Conservation (phyloP, 2,113 vertebrate genomes). For the Monopterus albus region DNA sequence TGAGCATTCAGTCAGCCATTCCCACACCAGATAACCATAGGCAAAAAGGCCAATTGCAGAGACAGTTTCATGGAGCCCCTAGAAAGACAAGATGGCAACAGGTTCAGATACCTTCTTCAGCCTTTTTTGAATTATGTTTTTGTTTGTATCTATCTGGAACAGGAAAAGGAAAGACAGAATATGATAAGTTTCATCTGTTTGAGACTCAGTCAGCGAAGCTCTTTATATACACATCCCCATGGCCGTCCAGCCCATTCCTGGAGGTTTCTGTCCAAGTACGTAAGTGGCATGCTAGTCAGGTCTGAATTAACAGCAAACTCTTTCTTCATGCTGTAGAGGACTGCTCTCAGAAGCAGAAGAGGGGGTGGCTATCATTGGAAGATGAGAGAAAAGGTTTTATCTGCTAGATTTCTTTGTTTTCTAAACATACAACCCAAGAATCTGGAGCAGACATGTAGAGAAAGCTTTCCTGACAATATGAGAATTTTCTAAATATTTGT, state of each 20-base stretch:
- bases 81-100: slow-evolving; percentile 73
- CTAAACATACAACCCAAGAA: not conserved
- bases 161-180: slow-evolving; percentile 79
- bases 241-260: slow-evolving; percentile 49
- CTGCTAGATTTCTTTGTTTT: not conserved
- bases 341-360: slow-evolving; percentile 47
- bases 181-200: slow-evolving; percentile 63
- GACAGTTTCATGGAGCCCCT: slow-evolving; percentile 46
- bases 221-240: slow-evolving; percentile 35
- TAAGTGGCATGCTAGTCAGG: slow-evolving; percentile 72
- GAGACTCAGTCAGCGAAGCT: slow-evolving; percentile 38
- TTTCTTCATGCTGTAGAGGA: slow-evolving; percentile 68
- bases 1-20: slow-evolving; percentile 60
- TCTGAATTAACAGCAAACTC: slow-evolving; percentile 57
- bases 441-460: slow-evolving; percentile 1
- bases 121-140: slow-evolving; percentile 93
- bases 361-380: slow-evolving; percentile 16
- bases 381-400: slow-evolving; percentile 5
- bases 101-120: slow-evolving; percentile 86
- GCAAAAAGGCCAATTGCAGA: slow-evolving; percentile 44
- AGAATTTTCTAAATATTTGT: no score
- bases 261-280: slow-evolving; percentile 23
- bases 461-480: no score
- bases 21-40: slow-evolving; percentile 26
- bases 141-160: slow-evolving; percentile 95